A percentile compares a stretch with the other conserved stretches of the same genome.
phyloP scores from a whole-genome alignment of 2,888 invertebrate genomes.

The Fissipunctia ypsillon region DNA sequence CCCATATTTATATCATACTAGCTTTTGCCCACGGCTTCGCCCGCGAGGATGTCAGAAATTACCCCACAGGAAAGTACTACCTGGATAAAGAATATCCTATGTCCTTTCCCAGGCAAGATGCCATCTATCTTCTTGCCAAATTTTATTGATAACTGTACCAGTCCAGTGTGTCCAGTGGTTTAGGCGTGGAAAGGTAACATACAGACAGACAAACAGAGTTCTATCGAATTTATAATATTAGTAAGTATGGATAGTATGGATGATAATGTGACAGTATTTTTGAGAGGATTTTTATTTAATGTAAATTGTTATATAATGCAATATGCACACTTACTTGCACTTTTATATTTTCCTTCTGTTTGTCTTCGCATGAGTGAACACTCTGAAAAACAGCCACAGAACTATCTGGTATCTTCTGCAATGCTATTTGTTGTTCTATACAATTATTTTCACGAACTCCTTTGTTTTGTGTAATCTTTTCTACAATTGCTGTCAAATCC shows the following conservation, averaged over 20 bases:
- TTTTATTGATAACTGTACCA: no score
- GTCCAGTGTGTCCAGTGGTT: no score
- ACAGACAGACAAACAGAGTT: no score
- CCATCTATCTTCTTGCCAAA: no score
- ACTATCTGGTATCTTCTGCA: constrained; percentile 91
- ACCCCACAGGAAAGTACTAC: no score
- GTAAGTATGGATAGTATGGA: no score
- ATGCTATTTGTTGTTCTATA: constrained; percentile 77
- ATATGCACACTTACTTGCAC: constrained; percentile 87
- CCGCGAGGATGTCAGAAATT: no score
- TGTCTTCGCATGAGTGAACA: constrained; percentile 76
- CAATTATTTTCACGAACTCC: constrained; percentile 66
- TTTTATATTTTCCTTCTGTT: constrained; percentile 88
- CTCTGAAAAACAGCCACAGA: constrained; percentile 93
- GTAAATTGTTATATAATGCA: background rate
- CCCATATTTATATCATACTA: background rate
- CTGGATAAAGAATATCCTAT: no score
- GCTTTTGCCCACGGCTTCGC: no score
- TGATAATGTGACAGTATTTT: constrained; percentile 11
- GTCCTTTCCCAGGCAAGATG: no score
- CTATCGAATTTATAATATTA: no score
- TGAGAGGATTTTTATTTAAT: background rate
- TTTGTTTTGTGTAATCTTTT: constrained; percentile 85
- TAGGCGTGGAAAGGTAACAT: no score
- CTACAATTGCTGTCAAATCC: constrained; percentile 90